Evolutionary conservation across 2,113 vertebrate genomes (phyloP), one percentile per base, ranked within the genome.

Genomic region (Phaethornis superciliosus): DNA sequence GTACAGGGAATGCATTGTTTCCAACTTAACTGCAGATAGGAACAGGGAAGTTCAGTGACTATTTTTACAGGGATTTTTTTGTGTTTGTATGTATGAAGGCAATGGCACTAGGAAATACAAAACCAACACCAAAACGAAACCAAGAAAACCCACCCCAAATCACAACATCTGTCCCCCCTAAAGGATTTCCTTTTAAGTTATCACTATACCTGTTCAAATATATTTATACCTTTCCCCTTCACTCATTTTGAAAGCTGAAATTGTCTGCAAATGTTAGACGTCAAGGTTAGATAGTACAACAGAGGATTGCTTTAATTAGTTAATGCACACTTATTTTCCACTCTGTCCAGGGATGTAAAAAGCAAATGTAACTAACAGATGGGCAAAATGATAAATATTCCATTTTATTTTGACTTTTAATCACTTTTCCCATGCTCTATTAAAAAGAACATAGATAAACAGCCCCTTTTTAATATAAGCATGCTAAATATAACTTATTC

Each of bases 361-460:
- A 95, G 19, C 81, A 95, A 97, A 93, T 79, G 35, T 90, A 97
- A 92, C 80, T 90, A 97, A 95, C 93, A 97, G 96, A 97, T 96
- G 95, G 96, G 63, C 67, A 96, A 96, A 96, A 94, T 83, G 97
- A 96, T 95, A 97, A 97, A 97, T 96, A 96, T 95, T 97, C 89
- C 46, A 92, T 89, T 93, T 97, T 97, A 92, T 94, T 96, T 92
- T 94, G 91, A 95, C 93, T 96, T 97, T 93, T 95, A 97, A 97
- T 95, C 22, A 70, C 78, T 95, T 93, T 82, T 40, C 28, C 71
- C 71, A 79, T 91, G 54, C 89, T 95, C 80, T 82, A 95, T 88
- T 82, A 79, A 83, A 94, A 89, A 64, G n/a, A 94, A 88, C 63
- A 92, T 81, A 95, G 76, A 91, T 71, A 96, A 97, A 96, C 81